Percentiles rank a stretch among this genome's conserved stretches.
These are phyloP conservation scores for Callipepla squamata DNA, from an alignment of 2,113 vertebrate species.

Conservation along the genomic window DNA sequence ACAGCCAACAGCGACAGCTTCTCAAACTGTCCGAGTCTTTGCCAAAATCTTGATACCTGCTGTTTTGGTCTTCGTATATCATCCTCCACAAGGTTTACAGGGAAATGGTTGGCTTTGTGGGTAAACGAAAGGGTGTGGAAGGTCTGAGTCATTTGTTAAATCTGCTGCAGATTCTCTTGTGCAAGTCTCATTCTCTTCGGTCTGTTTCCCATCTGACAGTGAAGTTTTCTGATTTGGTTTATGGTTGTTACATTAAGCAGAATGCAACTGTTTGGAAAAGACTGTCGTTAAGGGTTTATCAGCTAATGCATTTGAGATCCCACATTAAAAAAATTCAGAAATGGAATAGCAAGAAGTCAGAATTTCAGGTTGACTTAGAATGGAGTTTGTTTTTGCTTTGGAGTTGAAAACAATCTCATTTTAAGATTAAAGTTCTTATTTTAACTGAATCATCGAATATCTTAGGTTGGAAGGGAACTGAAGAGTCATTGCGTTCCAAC, in stretches of 20 bases:
- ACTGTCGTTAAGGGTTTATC: background rate
- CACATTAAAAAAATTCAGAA: background rate
- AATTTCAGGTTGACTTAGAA: background rate
- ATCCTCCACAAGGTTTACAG: background rate
- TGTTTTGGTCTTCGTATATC: background rate
- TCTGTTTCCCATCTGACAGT: background rate
- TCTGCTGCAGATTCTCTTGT: background rate
- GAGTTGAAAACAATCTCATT: background rate
- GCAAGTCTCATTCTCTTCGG: background rate
- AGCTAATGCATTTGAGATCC: background rate
- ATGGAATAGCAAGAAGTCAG: background rate
- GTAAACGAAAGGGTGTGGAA: background rate
- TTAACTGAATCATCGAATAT: too few species aligned
- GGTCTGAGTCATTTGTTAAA: background rate
- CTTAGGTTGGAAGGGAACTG: too few species aligned
- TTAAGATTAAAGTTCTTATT: background rate
- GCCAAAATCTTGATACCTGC: conserved; percentile 30
- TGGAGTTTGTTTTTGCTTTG: background rate
- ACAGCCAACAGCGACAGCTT: background rate
- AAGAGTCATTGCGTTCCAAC: too few species aligned
- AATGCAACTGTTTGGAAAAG: background rate
- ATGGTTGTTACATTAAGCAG: background rate
- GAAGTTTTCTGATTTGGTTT: background rate
- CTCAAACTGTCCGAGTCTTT: background rate
- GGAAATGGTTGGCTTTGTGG: background rate